These are phyloP conservation scores for Chionodraco myersi DNA, from an alignment of 2,113 vertebrate species.

Conservation along the genomic window DNA sequence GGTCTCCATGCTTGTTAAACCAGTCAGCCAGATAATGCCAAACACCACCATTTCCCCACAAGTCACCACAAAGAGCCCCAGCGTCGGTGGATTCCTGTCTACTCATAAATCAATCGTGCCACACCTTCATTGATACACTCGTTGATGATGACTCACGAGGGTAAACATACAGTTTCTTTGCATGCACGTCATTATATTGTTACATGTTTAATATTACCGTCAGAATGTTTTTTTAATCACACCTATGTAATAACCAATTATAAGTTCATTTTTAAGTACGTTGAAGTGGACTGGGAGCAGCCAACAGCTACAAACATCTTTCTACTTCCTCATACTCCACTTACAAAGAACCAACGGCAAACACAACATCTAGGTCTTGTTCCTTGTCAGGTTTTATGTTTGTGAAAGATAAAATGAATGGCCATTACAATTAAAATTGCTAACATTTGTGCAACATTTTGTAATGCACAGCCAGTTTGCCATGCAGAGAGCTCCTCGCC, in stretches of 20 bases:
- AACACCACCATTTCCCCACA: no score
- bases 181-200: background rate
- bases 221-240: background rate
- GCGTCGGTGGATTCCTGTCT: conserved; percentile 3
- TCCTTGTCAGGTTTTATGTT: conserved; percentile 47
- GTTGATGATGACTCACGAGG: background rate
- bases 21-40: background rate
- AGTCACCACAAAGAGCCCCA: background rate
- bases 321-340: conserved; percentile 23
- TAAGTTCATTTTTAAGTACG: background rate
- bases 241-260: background rate
- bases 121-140: conserved; percentile 15
- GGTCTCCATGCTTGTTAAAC: background rate
- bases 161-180: conserved; percentile 7
- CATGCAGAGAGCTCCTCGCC: conserved; percentile 36
- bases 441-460: conserved; percentile 52
- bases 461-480: conserved; percentile 58
- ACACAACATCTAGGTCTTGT: conserved; percentile 14
- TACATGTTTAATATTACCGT: background rate
- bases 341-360: conserved; percentile 13
- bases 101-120: conserved; percentile 22
- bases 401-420: conserved; percentile 39
- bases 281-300: background rate
- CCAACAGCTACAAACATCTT: conserved; percentile 11
- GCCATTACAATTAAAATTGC: conserved; percentile 52